Evolutionary conservation across 2,888 invertebrate genomes (phyloP).

Genomic region (Elaeidobius kamerunicus): DNA sequence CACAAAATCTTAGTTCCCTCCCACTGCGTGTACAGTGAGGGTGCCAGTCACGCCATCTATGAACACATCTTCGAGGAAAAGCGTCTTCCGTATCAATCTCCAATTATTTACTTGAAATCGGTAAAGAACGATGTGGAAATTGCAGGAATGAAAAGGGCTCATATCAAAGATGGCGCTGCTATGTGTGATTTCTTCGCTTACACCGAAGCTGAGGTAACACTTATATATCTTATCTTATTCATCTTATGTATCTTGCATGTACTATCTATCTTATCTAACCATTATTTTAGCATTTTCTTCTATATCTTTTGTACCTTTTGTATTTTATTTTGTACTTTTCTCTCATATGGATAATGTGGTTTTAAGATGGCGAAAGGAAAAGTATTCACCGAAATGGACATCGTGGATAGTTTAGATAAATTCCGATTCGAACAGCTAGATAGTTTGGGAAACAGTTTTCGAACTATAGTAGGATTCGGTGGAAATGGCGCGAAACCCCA

Average conservation of each 20-base stretch:
- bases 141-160: slow-evolving; percentile 78
- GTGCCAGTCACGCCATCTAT: slow-evolving; percentile 69
- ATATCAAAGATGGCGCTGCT: slow-evolving; percentile 84
- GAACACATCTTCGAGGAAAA: slow-evolving; percentile 59
- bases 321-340: no score
- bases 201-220: slow-evolving; percentile 65
- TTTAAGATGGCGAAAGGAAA: slow-evolving; percentile 42
- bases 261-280: no score
- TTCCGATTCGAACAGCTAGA: slow-evolving; percentile 70
- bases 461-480: slow-evolving; percentile 85
- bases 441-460: slow-evolving; percentile 75
- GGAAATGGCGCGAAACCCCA: slow-evolving; percentile 85
- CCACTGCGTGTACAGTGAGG: slow-evolving; percentile 65
- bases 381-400: slow-evolving; percentile 63
- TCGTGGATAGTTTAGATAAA: slow-evolving; percentile 66
- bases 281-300: no score
- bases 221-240: no score
- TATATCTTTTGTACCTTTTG: not conserved
- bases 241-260: no score
- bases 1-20: slow-evolving; percentile 66
- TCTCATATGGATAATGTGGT: no score
- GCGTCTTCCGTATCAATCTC: slow-evolving; percentile 64
- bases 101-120: slow-evolving; percentile 81
- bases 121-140: slow-evolving; percentile 80
- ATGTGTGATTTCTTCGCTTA: slow-evolving; percentile 82